Percentiles rank a stretch among this genome's conserved stretches.
Conservation (phyloP, 1,140 invertebrate species). For the Nephotettix cincticeps region DNA sequence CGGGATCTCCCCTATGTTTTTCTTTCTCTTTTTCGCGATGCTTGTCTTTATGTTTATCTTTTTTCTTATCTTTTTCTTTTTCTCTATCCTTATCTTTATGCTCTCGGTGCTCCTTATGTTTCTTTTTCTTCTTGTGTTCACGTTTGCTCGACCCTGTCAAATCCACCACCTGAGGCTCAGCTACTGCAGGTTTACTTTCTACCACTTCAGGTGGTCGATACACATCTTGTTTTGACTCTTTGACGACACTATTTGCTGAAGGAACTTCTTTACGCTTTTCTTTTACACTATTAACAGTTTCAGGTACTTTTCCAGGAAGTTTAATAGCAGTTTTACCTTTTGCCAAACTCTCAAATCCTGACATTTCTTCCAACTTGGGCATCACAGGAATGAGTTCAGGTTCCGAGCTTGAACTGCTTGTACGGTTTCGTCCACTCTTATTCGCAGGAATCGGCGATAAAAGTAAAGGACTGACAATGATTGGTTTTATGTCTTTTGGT, state of each 20-base stretch:
- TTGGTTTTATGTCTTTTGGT: slow-evolving; percentile 38
- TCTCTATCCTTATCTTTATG: slow-evolving; percentile 46
- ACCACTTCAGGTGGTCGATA: slow-evolving; percentile 27
- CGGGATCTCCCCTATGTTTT: slow-evolving; percentile 37
- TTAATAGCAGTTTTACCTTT: slow-evolving; percentile 43
- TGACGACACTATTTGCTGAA: slow-evolving; percentile 31
- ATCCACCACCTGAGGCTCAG: slow-evolving; percentile 1
- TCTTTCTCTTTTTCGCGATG: slow-evolving; percentile 32
- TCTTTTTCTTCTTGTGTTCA: slow-evolving; percentile 66
- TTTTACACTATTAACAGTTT: slow-evolving; percentile 33
- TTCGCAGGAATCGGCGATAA: slow-evolving; percentile 26
- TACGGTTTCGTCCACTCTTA: slow-evolving; percentile 39
- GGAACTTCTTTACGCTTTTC: slow-evolving; percentile 36
- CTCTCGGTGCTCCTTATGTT: slow-evolving; percentile 49
- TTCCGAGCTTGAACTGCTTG: slow-evolving; percentile 45
- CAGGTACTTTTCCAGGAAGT: slow-evolving; percentile 39
- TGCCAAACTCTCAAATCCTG: slow-evolving; percentile 48
- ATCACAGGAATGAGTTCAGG: slow-evolving; percentile 47
- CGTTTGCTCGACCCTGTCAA: slow-evolving; percentile 47
- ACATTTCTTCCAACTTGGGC: slow-evolving; percentile 48
- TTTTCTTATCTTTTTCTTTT: slow-evolving; percentile 43
- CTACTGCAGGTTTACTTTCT: not conserved
- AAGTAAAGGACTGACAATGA: slow-evolving; percentile 32
- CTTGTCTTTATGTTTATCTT: slow-evolving; percentile 42
- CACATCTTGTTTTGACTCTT: slow-evolving; percentile 23